Conservation (phyloP, 1,140 invertebrate species). For the Orchestia grillus region DNA sequence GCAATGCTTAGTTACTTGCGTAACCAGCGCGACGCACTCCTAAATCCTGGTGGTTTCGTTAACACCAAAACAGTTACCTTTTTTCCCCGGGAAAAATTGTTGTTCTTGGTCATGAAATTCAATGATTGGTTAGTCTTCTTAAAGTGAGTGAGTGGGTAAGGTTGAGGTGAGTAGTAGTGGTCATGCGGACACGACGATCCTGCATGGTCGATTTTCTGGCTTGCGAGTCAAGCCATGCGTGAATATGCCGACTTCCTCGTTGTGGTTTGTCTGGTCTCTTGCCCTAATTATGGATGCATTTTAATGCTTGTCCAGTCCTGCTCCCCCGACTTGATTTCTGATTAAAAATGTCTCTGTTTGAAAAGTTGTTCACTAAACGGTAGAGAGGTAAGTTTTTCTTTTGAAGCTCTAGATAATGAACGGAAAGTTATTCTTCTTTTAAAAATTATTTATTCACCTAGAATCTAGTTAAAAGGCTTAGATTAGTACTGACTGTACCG, state of each 20-base stretch:
- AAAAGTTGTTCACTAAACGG: background rate
- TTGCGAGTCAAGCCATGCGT: background rate
- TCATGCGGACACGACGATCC: background rate
- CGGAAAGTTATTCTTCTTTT: too few species aligned
- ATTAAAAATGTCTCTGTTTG: background rate
- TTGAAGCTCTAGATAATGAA: too few species aligned
- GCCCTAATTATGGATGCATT: background rate
- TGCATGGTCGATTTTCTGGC: background rate
- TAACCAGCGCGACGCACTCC: background rate
- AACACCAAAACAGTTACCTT: too few species aligned
- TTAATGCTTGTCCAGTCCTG: background rate
- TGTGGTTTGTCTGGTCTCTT: background rate
- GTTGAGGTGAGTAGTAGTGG: background rate
- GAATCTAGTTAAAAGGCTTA: too few species aligned
- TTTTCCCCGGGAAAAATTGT: too few species aligned
- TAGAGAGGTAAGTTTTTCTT: too few species aligned
- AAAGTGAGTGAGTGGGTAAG: too few species aligned
- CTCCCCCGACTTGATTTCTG: background rate
- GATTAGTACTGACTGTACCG: too few species aligned
- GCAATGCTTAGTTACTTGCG: background rate
- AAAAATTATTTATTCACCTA: too few species aligned
- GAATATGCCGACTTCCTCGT: background rate
- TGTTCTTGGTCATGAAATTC: too few species aligned
- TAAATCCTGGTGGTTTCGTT: background rate
- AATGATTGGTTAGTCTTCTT: too few species aligned